Percentiles rank a stretch among this genome's conserved stretches.
These are phyloP conservation scores for Meloidogyne floridensis DNA, from an alignment of 1,140 invertebrate species.

Conservation along the genomic window DNA sequence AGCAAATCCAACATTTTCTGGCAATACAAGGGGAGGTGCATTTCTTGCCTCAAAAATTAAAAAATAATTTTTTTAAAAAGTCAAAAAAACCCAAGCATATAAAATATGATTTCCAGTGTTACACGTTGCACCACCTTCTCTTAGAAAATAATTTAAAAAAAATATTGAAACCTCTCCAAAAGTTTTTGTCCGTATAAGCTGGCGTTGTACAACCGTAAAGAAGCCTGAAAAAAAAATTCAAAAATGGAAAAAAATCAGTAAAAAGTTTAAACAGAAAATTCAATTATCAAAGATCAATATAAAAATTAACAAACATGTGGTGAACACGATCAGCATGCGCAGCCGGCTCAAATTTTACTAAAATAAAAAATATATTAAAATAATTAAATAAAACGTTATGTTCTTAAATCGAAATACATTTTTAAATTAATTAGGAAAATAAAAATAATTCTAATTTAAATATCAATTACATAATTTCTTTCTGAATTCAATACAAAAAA, in stretches of 20 bases:
- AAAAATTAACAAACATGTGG: conserved; percentile 50
- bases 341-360: conserved; percentile 62
- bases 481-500: background rate
- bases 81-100: conserved; percentile 57
- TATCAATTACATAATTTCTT: too few species aligned
- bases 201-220: conserved; percentile 56
- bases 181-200: conserved; percentile 12
- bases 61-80: background rate
- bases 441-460: too few species aligned
- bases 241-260: too few species aligned
- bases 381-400: background rate
- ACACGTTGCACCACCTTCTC: conserved; percentile 57
- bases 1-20: conserved; percentile 57
- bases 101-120: conserved; percentile 54
- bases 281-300: background rate
- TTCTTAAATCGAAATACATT: too few species aligned
- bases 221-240: conserved; percentile 30
- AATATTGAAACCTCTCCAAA: conserved; percentile 42
- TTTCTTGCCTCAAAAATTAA: conserved; percentile 57
- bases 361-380: conserved; percentile 20
- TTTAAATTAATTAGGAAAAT: too few species aligned
- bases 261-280: too few species aligned
- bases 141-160: conserved; percentile 41
- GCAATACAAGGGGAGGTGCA: conserved; percentile 58
- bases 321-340: conserved; percentile 64